These are phyloP conservation scores for Epistrophe eligans DNA, from an alignment of 2,888 invertebrate genomes.

Conservation along the genomic window DNA sequence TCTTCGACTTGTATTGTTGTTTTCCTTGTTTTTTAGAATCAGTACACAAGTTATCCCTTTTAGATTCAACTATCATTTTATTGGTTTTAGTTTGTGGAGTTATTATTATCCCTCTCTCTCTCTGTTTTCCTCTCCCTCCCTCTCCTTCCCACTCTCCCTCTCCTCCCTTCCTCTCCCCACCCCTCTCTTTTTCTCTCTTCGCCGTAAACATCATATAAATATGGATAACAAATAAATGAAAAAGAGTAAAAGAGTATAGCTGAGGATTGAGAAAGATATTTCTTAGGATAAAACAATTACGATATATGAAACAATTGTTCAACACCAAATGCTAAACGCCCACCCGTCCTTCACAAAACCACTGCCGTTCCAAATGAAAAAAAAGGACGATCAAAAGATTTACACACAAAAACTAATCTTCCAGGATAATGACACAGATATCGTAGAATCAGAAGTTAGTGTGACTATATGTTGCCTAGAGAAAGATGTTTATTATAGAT, in stretches of 20 bases:
- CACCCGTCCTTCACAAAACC: no score
- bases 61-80: constrained; percentile 10
- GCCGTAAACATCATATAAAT: not conserved
- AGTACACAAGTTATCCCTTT: no score
- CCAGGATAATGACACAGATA: constrained; percentile 62
- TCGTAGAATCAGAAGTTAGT: constrained; percentile 38
- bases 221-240: not conserved
- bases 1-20: not conserved
- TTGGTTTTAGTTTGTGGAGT: constrained; percentile 14
- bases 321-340: not conserved
- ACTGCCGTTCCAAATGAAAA: not conserved
- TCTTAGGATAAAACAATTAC: constrained; percentile 59
- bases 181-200: no score
- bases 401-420: constrained; percentile 68
- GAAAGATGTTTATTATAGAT: constrained; percentile 75
- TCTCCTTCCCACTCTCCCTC: no score
- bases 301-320: constrained; percentile 67
- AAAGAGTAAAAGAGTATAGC: not conserved
- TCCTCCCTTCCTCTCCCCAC: no score
- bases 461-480: constrained; percentile 14
- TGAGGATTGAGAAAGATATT: not conserved
- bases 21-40: not conserved
- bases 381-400: constrained; percentile 57
- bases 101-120: no score
- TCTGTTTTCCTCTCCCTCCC: no score